These are phyloP conservation scores for Yponomeuta malinellus DNA, from an alignment of 2,888 invertebrate species.

Conservation along the genomic window DNA sequence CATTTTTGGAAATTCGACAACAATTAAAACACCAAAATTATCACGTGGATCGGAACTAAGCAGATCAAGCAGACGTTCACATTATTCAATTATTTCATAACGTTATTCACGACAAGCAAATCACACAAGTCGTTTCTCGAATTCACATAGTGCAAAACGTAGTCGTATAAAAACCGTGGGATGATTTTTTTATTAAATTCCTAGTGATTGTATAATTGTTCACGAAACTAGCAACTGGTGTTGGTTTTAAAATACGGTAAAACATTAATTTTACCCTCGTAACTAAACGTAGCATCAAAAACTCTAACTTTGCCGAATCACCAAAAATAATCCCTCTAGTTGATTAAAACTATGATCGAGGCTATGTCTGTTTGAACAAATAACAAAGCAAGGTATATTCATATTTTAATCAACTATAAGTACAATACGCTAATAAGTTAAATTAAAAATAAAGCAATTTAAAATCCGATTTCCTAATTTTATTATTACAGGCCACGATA, in stretches of 20 bases:
- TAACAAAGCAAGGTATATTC: background rate
- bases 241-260: background rate
- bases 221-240: background rate
- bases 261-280: background rate
- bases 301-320: conserved; percentile 56
- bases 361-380: background rate
- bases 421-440: conserved; percentile 25
- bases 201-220: background rate
- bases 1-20: conserved; percentile 66
- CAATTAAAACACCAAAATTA: conserved; percentile 40
- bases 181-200: conserved; percentile 11
- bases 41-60: conserved; percentile 20
- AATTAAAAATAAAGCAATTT: conserved; percentile 31
- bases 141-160: background rate
- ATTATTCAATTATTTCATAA: no score
- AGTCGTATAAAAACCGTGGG: conserved; percentile 21
- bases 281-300: conserved; percentile 20
- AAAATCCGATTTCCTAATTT: conserved; percentile 26
- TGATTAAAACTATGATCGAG: conserved; percentile 14
- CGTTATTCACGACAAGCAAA: no score
- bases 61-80: no score
- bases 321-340: conserved; percentile 32
- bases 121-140: no score
- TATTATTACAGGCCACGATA: conserved; percentile 29
- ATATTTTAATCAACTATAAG: conserved; percentile 23